These are phyloP conservation scores for Eupithecia pulchellata DNA, from an alignment of 2,888 invertebrate genomes.

Conservation along the genomic window DNA sequence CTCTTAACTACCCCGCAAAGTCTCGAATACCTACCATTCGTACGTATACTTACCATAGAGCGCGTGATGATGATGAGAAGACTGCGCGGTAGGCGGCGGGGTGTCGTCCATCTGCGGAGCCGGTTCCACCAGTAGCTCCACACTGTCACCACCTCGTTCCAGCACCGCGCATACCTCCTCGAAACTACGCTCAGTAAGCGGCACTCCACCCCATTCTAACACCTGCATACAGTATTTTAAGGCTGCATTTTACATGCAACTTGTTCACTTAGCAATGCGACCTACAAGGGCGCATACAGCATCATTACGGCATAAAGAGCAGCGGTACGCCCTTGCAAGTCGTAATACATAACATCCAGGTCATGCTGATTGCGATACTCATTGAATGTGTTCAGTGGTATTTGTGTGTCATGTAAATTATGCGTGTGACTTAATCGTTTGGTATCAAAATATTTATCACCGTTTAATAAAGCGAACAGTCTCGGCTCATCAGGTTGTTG, in stretches of 20 bases:
- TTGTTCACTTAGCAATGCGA: background rate
- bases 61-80: conserved; percentile 83
- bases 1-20: background rate
- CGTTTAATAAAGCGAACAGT: conserved; percentile 8
- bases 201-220: conserved; percentile 95
- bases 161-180: conserved; percentile 96
- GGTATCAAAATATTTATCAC: background rate
- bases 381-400: background rate
- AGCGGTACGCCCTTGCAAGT: background rate
- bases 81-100: conserved; percentile 58
- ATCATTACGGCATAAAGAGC: background rate
- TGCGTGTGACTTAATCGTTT: background rate
- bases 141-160: conserved; percentile 93
- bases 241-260: background rate
- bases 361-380: background rate
- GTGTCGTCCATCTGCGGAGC: conserved; percentile 90
- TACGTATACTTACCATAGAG: conserved; percentile 82
- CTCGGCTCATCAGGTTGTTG: conserved; percentile 2
- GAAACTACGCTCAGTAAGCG: conserved; percentile 95
- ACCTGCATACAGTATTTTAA: conserved; percentile 82
- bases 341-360: background rate
- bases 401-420: background rate
- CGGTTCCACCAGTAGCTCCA: conserved; percentile 94
- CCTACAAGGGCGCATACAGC: background rate
- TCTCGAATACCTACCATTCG: background rate